Evolutionary conservation across 2,797 vertebrate genomes (phyloP).

Genomic region (Lepilemur septentrionalis): DNA sequence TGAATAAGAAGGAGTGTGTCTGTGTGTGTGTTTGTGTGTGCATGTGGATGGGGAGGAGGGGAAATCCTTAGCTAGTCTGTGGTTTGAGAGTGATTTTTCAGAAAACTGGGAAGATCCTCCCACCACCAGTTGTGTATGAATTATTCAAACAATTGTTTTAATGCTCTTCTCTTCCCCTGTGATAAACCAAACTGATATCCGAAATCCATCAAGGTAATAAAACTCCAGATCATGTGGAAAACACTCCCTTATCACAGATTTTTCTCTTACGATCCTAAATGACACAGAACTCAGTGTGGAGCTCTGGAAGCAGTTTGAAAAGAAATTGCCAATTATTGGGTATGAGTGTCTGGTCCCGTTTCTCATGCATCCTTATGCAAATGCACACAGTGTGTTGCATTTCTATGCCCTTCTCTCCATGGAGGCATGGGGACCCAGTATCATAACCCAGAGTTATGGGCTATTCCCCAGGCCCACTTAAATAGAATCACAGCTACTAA

Average conservation of each 20-base stretch:
- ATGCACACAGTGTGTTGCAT: neutral
- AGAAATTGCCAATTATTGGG: neutral
- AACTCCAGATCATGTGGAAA: neutral
- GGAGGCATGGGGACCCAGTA: neutral
- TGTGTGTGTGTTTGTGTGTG: neutral
- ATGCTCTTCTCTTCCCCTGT: neutral
- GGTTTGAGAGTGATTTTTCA: neutral
- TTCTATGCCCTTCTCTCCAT: neutral
- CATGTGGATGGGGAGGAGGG: neutral
- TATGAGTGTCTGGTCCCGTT: neutral
- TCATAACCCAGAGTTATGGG: neutral
- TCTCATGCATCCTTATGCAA: neutral
- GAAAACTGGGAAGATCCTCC: neutral
- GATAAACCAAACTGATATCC: neutral
- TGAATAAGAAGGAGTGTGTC: neutral
- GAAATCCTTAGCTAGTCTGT: neutral
- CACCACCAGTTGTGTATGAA: neutral
- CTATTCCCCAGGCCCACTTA: neutral
- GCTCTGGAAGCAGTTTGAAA: neutral
- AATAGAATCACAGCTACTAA: neutral
- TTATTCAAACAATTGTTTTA: conserved; percentile 6
- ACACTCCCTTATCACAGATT: neutral
- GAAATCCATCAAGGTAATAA: neutral
- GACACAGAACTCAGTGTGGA: neutral
- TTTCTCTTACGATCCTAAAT: neutral